A percentile compares a stretch with the other conserved stretches of the same genome.
Evolutionary conservation across 2,888 invertebrate species (phyloP).

Genomic region (Liodrosophila aerea): DNA sequence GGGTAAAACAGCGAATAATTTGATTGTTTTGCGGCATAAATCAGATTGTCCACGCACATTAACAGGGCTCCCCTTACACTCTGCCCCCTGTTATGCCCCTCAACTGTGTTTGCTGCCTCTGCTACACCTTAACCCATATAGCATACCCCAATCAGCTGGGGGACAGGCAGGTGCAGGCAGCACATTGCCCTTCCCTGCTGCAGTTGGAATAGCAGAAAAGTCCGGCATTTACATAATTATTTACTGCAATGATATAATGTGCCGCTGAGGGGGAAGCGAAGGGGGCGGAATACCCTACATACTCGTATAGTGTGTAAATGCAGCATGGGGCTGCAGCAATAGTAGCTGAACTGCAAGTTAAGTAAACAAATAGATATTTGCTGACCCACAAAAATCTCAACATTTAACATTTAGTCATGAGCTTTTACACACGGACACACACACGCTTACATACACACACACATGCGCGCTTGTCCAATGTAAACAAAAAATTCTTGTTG

Average conservation of each 20-base stretch:
- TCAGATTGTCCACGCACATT: constrained; percentile 63
- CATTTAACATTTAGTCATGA: constrained; percentile 18
- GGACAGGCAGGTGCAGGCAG: no score
- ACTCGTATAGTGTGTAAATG: neutral
- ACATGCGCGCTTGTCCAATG: constrained; percentile 42
- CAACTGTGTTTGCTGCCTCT: neutral
- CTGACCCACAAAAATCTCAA: constrained; percentile 21
- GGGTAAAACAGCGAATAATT: constrained; percentile 57
- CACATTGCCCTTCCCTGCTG: constrained; percentile 10
- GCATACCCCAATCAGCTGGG: no score
- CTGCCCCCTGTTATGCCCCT: neutral
- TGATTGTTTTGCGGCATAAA: constrained; percentile 67
- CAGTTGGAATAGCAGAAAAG: constrained; percentile 17
- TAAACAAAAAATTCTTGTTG: constrained; percentile 63
- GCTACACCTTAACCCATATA: constrained; percentile 21
- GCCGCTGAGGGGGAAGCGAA: no score
- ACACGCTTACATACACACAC: constrained; percentile 1
- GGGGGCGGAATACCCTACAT: no score
- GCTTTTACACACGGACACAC: constrained; percentile 22
- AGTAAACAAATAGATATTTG: constrained; percentile 16
- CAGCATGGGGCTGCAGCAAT: no score
- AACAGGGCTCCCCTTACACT: constrained; percentile 15
- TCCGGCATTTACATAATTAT: constrained; percentile 44
- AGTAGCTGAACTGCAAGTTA: constrained; percentile 21
- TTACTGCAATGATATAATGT: neutral